Percentiles rank a stretch among this genome's conserved stretches.
These are phyloP conservation scores for Halichondria panicea DNA, from an alignment of 37 sponge, comb jelly and placozoan genomes.

Conservation along the genomic window DNA sequence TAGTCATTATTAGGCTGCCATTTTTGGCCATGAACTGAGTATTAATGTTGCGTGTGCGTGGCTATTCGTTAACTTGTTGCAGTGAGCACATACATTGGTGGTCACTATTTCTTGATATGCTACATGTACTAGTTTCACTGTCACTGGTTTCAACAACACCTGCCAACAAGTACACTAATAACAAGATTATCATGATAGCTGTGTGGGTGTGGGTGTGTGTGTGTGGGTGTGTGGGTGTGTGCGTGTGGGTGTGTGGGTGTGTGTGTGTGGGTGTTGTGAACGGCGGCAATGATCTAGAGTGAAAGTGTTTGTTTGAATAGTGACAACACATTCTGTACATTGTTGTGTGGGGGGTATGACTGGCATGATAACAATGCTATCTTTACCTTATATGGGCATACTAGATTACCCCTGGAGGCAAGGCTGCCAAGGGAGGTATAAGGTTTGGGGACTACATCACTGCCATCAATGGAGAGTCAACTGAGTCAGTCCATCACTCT, in stretches of 20 bases:
- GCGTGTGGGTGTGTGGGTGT: no score
- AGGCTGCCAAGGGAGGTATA: slow-evolving; percentile 62
- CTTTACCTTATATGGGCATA: not conserved
- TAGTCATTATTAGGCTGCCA: not conserved
- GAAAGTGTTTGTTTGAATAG: no score
- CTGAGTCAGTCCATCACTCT: slow-evolving; percentile 63
- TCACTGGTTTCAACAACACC: no score
- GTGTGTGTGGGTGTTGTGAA: no score
- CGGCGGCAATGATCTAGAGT: no score
- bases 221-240: no score
- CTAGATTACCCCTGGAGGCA: slow-evolving; percentile 72
- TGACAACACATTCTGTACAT: no score
- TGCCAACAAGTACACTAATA: no score
- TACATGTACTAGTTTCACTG: no score
- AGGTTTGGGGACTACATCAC: slow-evolving; percentile 56
- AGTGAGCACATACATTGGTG: slow-evolving; percentile 4
- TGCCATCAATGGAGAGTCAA: slow-evolving; percentile 59
- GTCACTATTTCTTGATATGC: not conserved
- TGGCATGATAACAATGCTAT: not conserved
- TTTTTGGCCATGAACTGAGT: not conserved
- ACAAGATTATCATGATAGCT: no score
- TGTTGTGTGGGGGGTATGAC: no score
- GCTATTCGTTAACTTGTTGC: not conserved
- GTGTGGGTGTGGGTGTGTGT: no score
- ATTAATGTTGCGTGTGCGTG: not conserved